phyloP scores from a whole-genome alignment of 2,888 invertebrate genomes.

The Leptodirus hochenwartii region DNA sequence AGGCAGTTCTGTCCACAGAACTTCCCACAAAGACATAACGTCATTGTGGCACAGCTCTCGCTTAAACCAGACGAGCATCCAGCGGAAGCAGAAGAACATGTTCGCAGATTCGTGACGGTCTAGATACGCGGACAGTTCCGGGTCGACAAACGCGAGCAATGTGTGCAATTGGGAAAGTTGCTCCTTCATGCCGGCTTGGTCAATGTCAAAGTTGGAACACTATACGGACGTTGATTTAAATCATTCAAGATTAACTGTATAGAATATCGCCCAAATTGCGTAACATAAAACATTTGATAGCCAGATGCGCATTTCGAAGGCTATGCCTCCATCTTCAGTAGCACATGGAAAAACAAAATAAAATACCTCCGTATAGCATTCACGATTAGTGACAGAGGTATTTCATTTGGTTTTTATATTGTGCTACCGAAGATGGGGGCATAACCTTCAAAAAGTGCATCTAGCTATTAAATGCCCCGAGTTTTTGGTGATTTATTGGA shows the following conservation, averaged over 20 bases:
- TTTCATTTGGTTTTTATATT: too few relatives aligned
- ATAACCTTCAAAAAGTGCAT: too few relatives aligned
- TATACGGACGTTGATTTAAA: constrained; percentile 21
- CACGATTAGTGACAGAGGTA: too few relatives aligned
- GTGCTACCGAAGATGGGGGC: too few relatives aligned
- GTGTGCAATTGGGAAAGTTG: constrained; percentile 75
- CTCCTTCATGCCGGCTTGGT: constrained; percentile 90
- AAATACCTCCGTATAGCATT: too few relatives aligned
- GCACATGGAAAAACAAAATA: too few relatives aligned
- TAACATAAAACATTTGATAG: too few relatives aligned
- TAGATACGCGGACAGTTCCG: constrained; percentile 71
- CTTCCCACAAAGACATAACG: constrained; percentile 88
- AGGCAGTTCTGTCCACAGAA: constrained; percentile 86
- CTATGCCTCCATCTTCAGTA: too few relatives aligned
- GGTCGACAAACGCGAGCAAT: constrained; percentile 65
- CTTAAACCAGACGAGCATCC: constrained; percentile 84
- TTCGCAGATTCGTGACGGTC: constrained; percentile 78
- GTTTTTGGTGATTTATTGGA: constrained; percentile 1
- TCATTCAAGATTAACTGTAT: background rate
- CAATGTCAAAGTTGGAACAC: constrained; percentile 88
- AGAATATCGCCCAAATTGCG: too few relatives aligned
- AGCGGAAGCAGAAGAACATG: constrained; percentile 98
- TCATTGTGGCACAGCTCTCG: constrained; percentile 78
- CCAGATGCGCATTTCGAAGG: too few relatives aligned
- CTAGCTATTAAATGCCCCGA: too few relatives aligned